Percentiles rank a stretch among this genome's conserved stretches.
These are phyloP conservation scores for Formicarius rufipectus DNA, from an alignment of 2,113 vertebrate genomes.

Conservation along the genomic window DNA sequence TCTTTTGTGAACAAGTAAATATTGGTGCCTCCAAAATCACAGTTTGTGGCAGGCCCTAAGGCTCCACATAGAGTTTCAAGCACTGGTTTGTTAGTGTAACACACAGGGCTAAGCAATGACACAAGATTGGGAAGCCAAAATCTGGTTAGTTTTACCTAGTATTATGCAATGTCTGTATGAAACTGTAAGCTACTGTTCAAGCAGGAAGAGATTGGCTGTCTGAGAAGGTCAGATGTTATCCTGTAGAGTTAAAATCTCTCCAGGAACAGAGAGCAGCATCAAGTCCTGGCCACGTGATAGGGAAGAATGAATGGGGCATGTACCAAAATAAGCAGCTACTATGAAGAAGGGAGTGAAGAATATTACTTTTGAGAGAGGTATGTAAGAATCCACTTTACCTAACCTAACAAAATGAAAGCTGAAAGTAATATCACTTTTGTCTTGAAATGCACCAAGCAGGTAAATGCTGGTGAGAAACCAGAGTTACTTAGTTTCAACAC, in stretches of 20 bases:
- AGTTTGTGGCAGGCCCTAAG: background rate
- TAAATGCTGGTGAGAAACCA: background rate
- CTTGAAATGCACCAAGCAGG: background rate
- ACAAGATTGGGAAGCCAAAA: background rate
- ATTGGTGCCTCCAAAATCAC: background rate
- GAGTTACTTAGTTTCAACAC: background rate
- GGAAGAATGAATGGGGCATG: background rate
- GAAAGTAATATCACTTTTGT: background rate
- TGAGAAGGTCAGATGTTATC: background rate
- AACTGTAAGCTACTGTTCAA: background rate
- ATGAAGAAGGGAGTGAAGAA: background rate
- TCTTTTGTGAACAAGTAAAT: background rate
- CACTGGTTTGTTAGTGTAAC: background rate
- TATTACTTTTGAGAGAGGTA: background rate
- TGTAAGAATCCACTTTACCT: background rate
- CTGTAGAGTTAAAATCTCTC: background rate
- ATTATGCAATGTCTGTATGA: background rate
- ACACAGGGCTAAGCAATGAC: background rate
- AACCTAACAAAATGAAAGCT: background rate
- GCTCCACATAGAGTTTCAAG: background rate
- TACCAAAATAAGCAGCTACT: background rate
- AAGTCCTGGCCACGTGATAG: background rate
- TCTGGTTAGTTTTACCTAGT: background rate
- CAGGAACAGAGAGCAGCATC: rapidly evolving
- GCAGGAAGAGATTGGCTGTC: background rate